phyloP scores from a whole-genome alignment of 1,140 invertebrate genomes.

The Drosophila santomea region DNA sequence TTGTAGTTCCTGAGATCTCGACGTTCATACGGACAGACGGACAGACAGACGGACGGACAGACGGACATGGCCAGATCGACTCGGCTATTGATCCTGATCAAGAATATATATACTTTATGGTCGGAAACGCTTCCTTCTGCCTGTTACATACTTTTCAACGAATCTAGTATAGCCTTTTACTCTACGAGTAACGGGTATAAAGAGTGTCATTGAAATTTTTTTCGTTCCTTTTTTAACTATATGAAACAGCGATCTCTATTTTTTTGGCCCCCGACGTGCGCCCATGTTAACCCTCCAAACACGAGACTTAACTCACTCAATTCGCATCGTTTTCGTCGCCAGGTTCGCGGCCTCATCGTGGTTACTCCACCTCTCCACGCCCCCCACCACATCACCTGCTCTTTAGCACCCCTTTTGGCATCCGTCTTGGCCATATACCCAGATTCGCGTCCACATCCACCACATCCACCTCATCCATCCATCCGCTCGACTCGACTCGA shows the following conservation, averaged over 20 bases:
- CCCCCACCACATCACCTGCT: background rate
- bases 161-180: no score
- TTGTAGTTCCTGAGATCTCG: no score
- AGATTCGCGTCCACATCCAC: conserved; percentile 1
- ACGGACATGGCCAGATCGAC: no score
- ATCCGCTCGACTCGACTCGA: conserved; percentile 19
- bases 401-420: conserved; percentile 8
- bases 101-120: no score
- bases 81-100: no score
- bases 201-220: no score
- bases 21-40: no score
- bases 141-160: no score
- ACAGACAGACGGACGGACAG: no score
- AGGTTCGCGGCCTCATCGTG: conserved; percentile 66
- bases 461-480: conserved; percentile 13
- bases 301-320: conserved; percentile 49
- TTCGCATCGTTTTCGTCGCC: conserved; percentile 34
- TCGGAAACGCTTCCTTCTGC: no score
- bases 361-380: conserved; percentile 44
- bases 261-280: background rate
- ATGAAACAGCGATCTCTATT: background rate
- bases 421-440: conserved; percentile 28
- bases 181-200: no score
- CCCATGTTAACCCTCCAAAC: conserved; percentile 5
- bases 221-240: no score